Percentiles rank a stretch among this genome's conserved stretches.
phyloP scores from a whole-genome alignment of 1,140 invertebrate genomes.

The Archegozetes longisetosus region DNA sequence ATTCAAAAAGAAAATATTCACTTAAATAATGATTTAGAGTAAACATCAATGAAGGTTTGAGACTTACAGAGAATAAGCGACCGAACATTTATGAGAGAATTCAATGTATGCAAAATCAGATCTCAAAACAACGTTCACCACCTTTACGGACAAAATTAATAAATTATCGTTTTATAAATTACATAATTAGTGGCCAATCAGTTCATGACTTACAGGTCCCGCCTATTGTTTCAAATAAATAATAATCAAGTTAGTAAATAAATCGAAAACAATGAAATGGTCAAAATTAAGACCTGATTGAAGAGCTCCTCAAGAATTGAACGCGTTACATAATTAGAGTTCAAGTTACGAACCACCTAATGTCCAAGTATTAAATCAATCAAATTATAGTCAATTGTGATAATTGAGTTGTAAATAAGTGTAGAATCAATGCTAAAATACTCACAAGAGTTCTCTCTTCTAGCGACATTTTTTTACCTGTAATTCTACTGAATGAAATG shows the following conservation, averaged over 20 bases:
- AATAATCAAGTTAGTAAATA: too few species aligned
- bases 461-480: background rate
- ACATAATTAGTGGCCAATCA: background rate
- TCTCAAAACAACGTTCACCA: background rate
- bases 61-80: background rate
- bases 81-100: background rate
- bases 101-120: background rate
- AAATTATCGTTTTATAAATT: background rate
- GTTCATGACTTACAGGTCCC: background rate
- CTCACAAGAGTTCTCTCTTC: background rate
- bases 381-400: too few species aligned
- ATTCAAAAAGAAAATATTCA: too few species aligned
- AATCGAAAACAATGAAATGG: background rate
- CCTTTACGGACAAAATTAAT: background rate
- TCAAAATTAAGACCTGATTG: background rate
- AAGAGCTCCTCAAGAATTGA: background rate
- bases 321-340: background rate
- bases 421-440: background rate
- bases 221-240: background rate
- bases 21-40: background rate
- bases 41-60: background rate
- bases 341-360: background rate
- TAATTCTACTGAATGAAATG: background rate
- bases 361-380: too few species aligned
- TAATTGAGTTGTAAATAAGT: background rate